Base-by-base conservation (phyloP, 2,888 invertebrate species). In the Amorpha juglandis region DNA sequence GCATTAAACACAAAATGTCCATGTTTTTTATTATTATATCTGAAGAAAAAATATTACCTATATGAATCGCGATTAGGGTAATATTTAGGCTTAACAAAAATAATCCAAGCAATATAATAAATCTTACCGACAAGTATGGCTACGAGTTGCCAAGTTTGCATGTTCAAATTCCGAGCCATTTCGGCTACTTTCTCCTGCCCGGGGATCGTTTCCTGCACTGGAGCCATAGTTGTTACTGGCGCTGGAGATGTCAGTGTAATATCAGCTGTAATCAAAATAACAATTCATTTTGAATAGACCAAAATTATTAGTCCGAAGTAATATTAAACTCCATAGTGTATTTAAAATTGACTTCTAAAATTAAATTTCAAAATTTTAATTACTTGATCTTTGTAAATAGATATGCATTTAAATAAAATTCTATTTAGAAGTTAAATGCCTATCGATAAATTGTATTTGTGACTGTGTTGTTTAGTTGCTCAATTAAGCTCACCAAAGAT, bases 61-160 rank as follows among this genome's bases (percentile, higher is more conserved):
- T n/a, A n/a, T n/a, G n/a, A n/a, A n/a, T n/a, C n/a, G n/a, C n/a
- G n/a, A n/a, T n/a, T n/a, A n/a, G n/a, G n/a, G n/a, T n/a, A n/a
- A n/a, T n/a, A n/a, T n/a, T n/a, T n/a, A n/a, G n/a, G n/a, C n/a
- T n/a, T n/a, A n/a, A n/a, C n/a, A n/a, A n/a, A n/a, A n/a, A n/a
- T n/a, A n/a, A n/a, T n/a, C n/a, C n/a, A n/a, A n/a, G n/a, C 42
- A 42, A 65, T 21, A 33, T 63, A 33, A 33, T 33, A 76, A 33
- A 50, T 62, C 88, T 90, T 90, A 96, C 97, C 96, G 84, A 97
- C 96, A 77, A 97, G 95, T 82, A 98, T 97, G 76, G 97, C 96
- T 67, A 97, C 97, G 69, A 98, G 94, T 70, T 96, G 97, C 97
- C 97, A 98, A 78, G 96, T 95, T 73, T 97, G 97, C 84, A 98